Conservation (phyloP, 1,140 invertebrate genomes). For the Metaphire vulgaris region DNA sequence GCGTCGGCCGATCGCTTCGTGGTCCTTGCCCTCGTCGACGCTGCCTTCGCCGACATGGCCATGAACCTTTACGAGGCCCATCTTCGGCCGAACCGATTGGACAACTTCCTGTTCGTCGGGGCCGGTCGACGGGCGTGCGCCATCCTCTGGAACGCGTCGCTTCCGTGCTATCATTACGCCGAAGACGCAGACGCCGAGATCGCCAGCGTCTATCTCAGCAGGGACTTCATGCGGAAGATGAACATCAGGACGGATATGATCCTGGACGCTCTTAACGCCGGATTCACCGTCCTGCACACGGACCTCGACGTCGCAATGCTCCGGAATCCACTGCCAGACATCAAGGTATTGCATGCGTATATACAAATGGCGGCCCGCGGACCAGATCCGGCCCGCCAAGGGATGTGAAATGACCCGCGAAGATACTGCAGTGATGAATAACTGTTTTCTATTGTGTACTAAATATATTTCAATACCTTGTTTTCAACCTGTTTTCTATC, state of each 20-base stretch:
- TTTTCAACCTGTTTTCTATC: too few species aligned
- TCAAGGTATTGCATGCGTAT: too few species aligned
- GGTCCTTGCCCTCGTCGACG: conserved; percentile 11
- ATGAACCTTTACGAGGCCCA: conserved; percentile 12
- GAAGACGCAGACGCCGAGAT: conserved; percentile 20
- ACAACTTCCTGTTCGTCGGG: conserved; percentile 21
- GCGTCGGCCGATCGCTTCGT: conserved; percentile 4
- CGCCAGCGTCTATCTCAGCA: not conserved
- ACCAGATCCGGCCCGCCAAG: too few species aligned
- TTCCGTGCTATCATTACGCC: conserved; percentile 12
- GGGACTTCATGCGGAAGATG: conserved; percentile 21
- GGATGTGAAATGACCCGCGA: too few species aligned
- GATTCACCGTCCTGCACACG: conserved; percentile 19
- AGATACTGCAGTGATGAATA: too few species aligned
- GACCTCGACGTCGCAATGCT: conserved; percentile 21
- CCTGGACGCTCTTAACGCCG: conserved; percentile 3
- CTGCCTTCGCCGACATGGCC: conserved; percentile 17
- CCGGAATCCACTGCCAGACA: conserved; percentile 9
- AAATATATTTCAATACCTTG: too few species aligned
- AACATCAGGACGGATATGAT: conserved; percentile 24
- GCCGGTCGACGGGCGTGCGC: not conserved
- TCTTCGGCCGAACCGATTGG: conserved; percentile 2
- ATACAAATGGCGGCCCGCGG: too few species aligned
- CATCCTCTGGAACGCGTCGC: not conserved
- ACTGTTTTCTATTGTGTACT: too few species aligned